Evolutionary conservation across 2,797 vertebrate species (phyloP), one percentile per base, ranked within the genome.

Genomic region (Pseudomugil tenellus): DNA sequence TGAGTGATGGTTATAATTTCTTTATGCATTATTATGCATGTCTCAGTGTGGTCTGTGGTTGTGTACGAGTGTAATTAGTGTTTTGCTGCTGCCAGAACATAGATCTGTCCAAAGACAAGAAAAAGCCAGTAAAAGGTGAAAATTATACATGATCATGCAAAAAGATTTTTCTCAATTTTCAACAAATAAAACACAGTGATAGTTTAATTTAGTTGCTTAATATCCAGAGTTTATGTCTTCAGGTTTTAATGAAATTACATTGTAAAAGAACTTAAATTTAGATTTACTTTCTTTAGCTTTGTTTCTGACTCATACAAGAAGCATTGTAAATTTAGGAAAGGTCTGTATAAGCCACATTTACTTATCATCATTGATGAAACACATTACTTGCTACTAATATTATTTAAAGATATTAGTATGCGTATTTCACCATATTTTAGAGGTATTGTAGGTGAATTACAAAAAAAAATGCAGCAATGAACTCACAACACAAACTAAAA

Each of bases 21-120:
- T n/a, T 35, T 28, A 14, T 52, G 64, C 53, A 26, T 48, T 54
- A 58, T 57, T 52, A 63, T 62, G 54, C 48, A 63, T 67, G 62
- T 53, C 21, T 66, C 17, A 48, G 10, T 55, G 48, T 43, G 37
- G 43, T 52, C 55, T 28, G 12, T 16, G 3, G 53, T 52, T 51
- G 31, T 52, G 55, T 65, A 68, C 19, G 32, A 37, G 51, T 67
- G 34, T 73, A 81, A 80, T 74, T 55, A 79, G 72, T 70, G 71
- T 48, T 12, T 43, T 65, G 59, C 49, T 65, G 59, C 51, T 72
- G 16, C 35, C 7, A 70, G 13, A 75, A 3, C 76, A 78, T 84
- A 87, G 84, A 72, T 76, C 85, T 17, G 60, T 70, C 81, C 77
- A 73, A 58, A 1, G 72, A 66, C 70, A 39, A 9, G 17, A 29